phyloP scores from a whole-genome alignment of 2,113 vertebrate species.

The Esox niger region DNA sequence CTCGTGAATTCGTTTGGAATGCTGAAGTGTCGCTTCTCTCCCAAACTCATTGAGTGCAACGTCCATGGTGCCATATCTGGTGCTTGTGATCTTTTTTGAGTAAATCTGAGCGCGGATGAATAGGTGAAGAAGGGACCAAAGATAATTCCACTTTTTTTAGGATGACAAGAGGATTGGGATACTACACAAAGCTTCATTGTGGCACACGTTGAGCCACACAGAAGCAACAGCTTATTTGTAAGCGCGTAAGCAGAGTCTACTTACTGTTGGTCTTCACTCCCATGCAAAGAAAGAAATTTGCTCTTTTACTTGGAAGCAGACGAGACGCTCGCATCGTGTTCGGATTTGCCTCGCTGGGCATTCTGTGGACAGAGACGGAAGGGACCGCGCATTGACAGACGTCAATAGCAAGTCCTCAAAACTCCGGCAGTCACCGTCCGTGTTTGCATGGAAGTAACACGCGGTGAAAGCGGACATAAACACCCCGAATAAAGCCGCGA shows the following conservation, averaged over 20 bases:
- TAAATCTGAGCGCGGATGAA: constrained; percentile 47
- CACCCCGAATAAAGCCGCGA: constrained; percentile 42
- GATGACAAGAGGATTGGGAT: constrained; percentile 39
- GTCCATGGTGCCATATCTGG: constrained; percentile 35
- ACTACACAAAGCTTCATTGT: constrained; percentile 31
- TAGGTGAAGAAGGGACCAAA: constrained; percentile 51
- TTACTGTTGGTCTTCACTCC: constrained; percentile 59
- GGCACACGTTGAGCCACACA: constrained; percentile 27
- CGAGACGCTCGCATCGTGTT: constrained; percentile 42
- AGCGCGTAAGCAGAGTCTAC: constrained; percentile 55
- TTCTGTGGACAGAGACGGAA: constrained; percentile 24
- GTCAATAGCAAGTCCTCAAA: constrained; percentile 11
- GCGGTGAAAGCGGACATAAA: constrained; percentile 27
- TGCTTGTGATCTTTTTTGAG: constrained; percentile 28
- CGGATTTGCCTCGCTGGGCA: constrained; percentile 19
- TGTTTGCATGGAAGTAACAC: constrained; percentile 47
- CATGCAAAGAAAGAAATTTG: constrained; percentile 28
- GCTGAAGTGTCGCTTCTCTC: constrained; percentile 3
- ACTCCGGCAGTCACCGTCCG: constrained; percentile 5
- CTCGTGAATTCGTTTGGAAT: not conserved
- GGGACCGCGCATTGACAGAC: constrained; percentile 25
- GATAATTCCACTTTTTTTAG: constrained; percentile 26
- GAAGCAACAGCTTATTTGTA: constrained; percentile 69
- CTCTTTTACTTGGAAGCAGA: constrained; percentile 42
- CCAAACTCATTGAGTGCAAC: constrained; percentile 34